phyloP scores from a whole-genome alignment of 1,140 invertebrate genomes.

The Nylanderia fulva region DNA sequence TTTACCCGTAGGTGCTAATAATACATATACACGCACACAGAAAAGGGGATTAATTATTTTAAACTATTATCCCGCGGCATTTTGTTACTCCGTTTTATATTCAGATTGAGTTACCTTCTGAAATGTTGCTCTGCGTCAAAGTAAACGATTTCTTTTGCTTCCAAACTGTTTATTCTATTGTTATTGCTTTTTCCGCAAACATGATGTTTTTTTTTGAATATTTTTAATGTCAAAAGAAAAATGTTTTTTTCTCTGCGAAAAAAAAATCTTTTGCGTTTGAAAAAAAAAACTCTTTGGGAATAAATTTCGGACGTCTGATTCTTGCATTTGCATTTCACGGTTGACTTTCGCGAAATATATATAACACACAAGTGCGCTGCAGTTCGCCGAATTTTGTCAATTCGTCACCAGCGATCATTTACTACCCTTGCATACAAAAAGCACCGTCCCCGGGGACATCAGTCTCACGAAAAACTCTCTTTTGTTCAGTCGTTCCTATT shows the following conservation, averaged over 20 bases:
- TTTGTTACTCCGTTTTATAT: constrained; percentile 20
- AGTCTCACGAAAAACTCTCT: too few species aligned
- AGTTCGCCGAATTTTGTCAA: constrained; percentile 7
- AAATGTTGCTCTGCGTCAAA: constrained; percentile 9
- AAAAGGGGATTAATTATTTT: constrained; percentile 12
- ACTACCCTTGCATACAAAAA: neutral
- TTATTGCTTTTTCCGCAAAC: constrained; percentile 5
- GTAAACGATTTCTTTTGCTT: constrained; percentile 23
- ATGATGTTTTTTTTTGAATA: constrained; percentile 11
- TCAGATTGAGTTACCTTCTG: constrained; percentile 24
- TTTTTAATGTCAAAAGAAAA: constrained; percentile 30
- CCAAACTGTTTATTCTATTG: constrained; percentile 1
- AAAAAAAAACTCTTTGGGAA: neutral
- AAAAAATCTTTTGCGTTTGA: neutral
- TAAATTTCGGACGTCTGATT: constrained; percentile 1
- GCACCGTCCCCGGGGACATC: neutral
- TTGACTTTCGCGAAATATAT: neutral
- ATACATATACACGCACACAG: neutral
- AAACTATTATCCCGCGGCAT: constrained; percentile 30
- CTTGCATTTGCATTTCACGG: neutral
- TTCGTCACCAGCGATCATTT: constrained; percentile 61
- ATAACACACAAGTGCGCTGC: too few species aligned
- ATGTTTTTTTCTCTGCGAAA: neutral
- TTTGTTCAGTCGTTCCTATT: neutral
- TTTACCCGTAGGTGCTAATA: constrained; percentile 7